Evolutionary conservation across 2,888 invertebrate species (phyloP).

Genomic region (Bruchidius siliquastri): DNA sequence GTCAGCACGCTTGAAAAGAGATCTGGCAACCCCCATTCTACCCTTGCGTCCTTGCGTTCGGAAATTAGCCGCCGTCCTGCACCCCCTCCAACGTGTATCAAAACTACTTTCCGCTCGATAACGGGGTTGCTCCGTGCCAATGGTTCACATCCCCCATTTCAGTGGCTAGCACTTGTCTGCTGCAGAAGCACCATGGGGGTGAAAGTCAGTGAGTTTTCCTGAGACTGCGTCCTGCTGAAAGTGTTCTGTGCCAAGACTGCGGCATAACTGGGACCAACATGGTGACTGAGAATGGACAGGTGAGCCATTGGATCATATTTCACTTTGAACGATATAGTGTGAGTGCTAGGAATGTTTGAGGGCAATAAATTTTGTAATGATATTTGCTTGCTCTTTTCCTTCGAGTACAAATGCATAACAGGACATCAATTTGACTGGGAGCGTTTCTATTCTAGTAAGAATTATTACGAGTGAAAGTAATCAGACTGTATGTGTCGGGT

Average conservation of each 20-base stretch:
- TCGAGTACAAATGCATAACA: no score
- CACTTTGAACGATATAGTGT: no score
- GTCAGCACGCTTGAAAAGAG: no score
- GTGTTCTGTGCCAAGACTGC: slow-evolving; percentile 6
- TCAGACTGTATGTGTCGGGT: no score
- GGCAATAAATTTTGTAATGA: no score
- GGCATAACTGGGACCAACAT: slow-evolving; percentile 24
- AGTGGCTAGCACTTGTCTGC: slow-evolving; percentile 36
- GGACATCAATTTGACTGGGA: no score
- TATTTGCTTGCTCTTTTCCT: no score
- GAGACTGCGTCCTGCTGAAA: slow-evolving; percentile 22
- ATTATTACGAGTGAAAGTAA: no score
- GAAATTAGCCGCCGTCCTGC: not conserved
- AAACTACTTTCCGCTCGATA: slow-evolving; percentile 47
- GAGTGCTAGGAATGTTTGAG: no score
- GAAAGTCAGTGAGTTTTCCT: slow-evolving; percentile 30
- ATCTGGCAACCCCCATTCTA: not conserved
- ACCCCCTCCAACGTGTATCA: slow-evolving; percentile 21
- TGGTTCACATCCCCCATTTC: slow-evolving; percentile 34
- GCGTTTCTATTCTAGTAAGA: no score
- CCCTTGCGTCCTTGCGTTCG: not conserved
- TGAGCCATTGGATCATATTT: slow-evolving; percentile 17
- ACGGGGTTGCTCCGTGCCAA: slow-evolving; percentile 41
- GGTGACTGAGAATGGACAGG: slow-evolving; percentile 47
- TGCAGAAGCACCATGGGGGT: slow-evolving; percentile 19